Evolutionary conservation across 2,113 vertebrate species (phyloP), one percentile per base, ranked within the genome.

Genomic region (Trematocara nigrifrons): DNA sequence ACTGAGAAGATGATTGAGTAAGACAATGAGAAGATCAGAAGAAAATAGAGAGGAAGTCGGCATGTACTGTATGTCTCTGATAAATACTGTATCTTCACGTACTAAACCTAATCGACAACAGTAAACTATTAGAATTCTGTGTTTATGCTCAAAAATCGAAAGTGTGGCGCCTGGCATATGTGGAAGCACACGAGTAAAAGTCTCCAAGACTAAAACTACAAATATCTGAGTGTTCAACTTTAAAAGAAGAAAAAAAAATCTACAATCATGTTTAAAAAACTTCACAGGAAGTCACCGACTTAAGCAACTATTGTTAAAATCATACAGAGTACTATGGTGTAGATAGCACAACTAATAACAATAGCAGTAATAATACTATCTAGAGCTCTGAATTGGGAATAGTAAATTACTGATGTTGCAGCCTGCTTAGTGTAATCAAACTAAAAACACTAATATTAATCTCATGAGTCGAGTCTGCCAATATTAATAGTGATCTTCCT

Each of bases 401-500:
- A 84, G 80, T 88, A 51, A 87, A 52, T 90, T 47, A 83, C 77
- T 85, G 82, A 90, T 86, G 80, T 84, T 53, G 49, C 47, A 42
- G 69, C 69, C 52, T 83, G 51, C 16, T 80, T 79, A 64, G 76
- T 85, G 29, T 56, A 64, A 82, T 71, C 38, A 61, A 69, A 83
- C 35, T 56, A 20, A 42, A 89, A 66, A 76, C 38, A 85, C 38
- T 83, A 10, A 76, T 66, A 81, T 2, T 76, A 56, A 80, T 53
- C n/a, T 45, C n/a, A 53, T 57, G 78, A 61, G 64, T 86, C 20
- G 61, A 84, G 79, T 81, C 51, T 86, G 80, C 42, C 80, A 52
- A 90, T 61, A 89, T 81, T 93, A 90, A 91, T 89, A 89, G 91
- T 86, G 76, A 66, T 82, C 83, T 49, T 88, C 35, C 80, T 76